Conservation (phyloP, 2,797 vertebrate genomes). For the Typhlichthys subterraneus region DNA sequence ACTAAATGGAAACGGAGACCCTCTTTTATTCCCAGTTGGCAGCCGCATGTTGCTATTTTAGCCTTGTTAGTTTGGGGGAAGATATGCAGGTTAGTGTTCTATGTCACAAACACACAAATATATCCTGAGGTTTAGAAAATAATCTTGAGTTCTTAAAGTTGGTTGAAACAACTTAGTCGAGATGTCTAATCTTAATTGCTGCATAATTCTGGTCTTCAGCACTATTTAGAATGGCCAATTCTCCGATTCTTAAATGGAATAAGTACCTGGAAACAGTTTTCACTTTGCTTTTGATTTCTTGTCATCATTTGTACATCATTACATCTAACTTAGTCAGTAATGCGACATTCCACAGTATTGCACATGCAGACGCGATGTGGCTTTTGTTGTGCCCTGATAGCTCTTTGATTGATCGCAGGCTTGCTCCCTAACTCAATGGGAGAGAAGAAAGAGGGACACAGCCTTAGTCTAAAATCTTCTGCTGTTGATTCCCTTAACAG, state of each 20-base stretch:
- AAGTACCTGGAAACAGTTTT: slow-evolving; percentile 2
- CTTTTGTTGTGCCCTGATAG: slow-evolving; percentile 24
- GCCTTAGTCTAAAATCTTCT: slow-evolving; percentile 46
- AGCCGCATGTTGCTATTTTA: slow-evolving; percentile 34
- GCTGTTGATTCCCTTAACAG: slow-evolving; percentile 77
- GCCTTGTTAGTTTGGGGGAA: slow-evolving; percentile 19
- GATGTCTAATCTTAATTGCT: slow-evolving; percentile 31
- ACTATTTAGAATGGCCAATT: slow-evolving; percentile 29
- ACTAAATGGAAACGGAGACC: slow-evolving; percentile 52
- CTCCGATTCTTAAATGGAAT: slow-evolving; percentile 26
- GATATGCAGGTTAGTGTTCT: slow-evolving; percentile 29
- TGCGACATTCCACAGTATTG: slow-evolving; percentile 25
- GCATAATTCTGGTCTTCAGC: slow-evolving; percentile 1
- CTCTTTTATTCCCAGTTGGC: slow-evolving; percentile 40
- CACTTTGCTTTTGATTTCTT: slow-evolving; percentile 19
- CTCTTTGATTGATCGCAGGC: slow-evolving; percentile 12
- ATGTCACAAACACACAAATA: too few relatives aligned
- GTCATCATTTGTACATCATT: slow-evolving; percentile 3
- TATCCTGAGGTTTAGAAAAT: slow-evolving; percentile 16
- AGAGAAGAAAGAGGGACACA: slow-evolving; percentile 24
- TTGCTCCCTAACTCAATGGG: slow-evolving; percentile 36
- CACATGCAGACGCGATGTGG: slow-evolving; percentile 18
- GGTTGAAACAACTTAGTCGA: slow-evolving; percentile 19
- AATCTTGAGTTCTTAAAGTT: too few relatives aligned
- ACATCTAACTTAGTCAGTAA: slow-evolving; percentile 7